Evolutionary conservation across 2,113 vertebrate species (phyloP), one percentile per base, ranked within the genome.

Genomic region (Athene cunicularia): DNA sequence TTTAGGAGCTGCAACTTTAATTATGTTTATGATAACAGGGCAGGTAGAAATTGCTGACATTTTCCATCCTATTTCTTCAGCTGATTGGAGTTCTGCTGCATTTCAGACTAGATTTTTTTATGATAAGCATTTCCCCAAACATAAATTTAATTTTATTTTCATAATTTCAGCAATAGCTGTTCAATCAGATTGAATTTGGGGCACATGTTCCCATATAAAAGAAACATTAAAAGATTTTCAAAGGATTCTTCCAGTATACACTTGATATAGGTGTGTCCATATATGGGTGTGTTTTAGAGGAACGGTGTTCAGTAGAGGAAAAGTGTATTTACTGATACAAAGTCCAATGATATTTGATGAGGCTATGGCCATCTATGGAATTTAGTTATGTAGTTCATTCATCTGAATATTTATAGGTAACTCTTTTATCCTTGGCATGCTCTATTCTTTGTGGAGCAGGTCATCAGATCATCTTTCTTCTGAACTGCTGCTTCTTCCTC

Each of bases 181-280:
- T 86, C 18, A 45, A 15, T 76, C 12, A 73, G 9, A 59, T 24
- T 79, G 60, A 60, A 21, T 47, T 13, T 83, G 24, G 12, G 18
- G 2, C 5, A 47, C 24, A 6, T 50, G 18, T 56, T 91, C 37
- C n/a, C 16, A 45, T 52, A 11, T 11, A 74, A 71, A 66, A 59
- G 9, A 81, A 81, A 14, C 2, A 24, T 33, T 47, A 35, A 62
- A 88, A 82, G 2, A n/a, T 50, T 89, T 62, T 64, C 3, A 1
- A 71, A 52, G 12, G 45, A 58, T 83, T 52, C 4, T 80, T 86
- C 3, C 1, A 7, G 4, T 71, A 37, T 9, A 45, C 0, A 0
- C 15, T 52, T 84, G 35, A 84, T 79, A 85, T 11, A 30, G 3
- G 12, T 52, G 5, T 5, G 3, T 71, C 9, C 6, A 18, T 21